Conservation (phyloP, 2,888 invertebrate species). For the Dione vanillae region DNA sequence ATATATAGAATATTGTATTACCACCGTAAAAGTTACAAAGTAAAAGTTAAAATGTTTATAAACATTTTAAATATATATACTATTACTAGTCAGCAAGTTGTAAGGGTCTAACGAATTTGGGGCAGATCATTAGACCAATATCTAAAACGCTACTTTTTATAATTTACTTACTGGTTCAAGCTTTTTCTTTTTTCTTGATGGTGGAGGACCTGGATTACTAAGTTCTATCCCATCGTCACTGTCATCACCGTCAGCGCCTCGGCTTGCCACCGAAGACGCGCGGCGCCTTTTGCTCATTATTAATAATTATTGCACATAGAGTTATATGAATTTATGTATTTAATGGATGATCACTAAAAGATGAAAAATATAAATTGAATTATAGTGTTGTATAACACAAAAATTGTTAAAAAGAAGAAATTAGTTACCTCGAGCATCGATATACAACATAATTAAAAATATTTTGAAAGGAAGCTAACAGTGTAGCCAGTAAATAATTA, state of each 20-base stretch:
- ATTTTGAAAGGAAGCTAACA: slow-evolving; percentile 28
- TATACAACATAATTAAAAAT: not conserved
- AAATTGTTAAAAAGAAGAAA: not conserved
- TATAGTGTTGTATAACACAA: not conserved
- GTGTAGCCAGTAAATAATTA: slow-evolving; percentile 9
- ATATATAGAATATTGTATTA: too few relatives aligned
- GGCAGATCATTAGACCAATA: not conserved
- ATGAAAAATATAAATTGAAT: not conserved
- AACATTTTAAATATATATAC: not conserved
- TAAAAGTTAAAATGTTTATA: not conserved
- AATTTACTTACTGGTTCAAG: slow-evolving; percentile 86
- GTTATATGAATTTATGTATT: not conserved
- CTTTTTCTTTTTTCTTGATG: slow-evolving; percentile 86
- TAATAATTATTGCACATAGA: slow-evolving; percentile 1
- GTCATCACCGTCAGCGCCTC: slow-evolving; percentile 87
- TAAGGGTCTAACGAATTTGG: not conserved
- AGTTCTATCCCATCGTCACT: slow-evolving; percentile 86
- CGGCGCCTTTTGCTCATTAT: slow-evolving; percentile 91
- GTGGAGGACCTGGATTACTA: slow-evolving; percentile 75
- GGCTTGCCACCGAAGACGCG: slow-evolving; percentile 92
- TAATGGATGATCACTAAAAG: not conserved
- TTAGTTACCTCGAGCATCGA: not conserved
- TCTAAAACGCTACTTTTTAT: not conserved
- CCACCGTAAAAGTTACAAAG: not conserved
- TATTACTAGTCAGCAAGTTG: not conserved